phyloP scores from a whole-genome alignment of 2,888 invertebrate species.

The Cheilosia grossa region DNA sequence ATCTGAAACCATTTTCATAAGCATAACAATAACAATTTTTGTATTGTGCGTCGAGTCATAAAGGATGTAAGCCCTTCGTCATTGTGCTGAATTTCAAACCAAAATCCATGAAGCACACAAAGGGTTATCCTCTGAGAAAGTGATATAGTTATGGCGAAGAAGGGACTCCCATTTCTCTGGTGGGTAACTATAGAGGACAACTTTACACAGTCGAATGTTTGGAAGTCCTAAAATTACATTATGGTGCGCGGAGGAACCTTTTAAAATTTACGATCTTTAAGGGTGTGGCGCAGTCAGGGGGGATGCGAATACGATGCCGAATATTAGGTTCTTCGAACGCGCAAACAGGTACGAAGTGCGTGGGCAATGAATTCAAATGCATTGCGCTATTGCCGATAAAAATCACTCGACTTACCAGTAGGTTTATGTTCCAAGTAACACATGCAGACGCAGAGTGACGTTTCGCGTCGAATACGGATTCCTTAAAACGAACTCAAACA shows the following conservation, averaged over 20 bases:
- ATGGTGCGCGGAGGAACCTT: constrained; percentile 38
- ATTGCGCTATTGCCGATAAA: constrained; percentile 33
- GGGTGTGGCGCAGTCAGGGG: constrained; percentile 19
- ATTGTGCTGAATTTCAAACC: constrained; percentile 33
- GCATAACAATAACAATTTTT: constrained; percentile 70
- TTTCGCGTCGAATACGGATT: constrained; percentile 3
- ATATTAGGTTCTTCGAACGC: too few relatives aligned
- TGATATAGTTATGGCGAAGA: constrained; percentile 21
- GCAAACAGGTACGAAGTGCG: not conserved
- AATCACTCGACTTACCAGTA: constrained; percentile 51
- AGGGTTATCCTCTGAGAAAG: constrained; percentile 41
- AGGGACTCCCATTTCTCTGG: constrained; percentile 30
- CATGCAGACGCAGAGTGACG: constrained; percentile 1
- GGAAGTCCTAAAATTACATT: constrained; percentile 70
- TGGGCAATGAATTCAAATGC: constrained; percentile 40
- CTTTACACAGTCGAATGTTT: constrained; percentile 66
- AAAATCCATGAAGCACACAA: constrained; percentile 22
- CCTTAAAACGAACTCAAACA: not conserved
- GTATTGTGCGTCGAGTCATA: constrained; percentile 64
- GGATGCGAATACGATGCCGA: not conserved
- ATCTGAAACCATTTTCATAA: constrained; percentile 70
- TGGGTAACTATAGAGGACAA: constrained; percentile 4
- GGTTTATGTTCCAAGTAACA: constrained; percentile 43
- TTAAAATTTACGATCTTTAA: constrained; percentile 65
- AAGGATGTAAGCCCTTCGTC: constrained; percentile 62